These are phyloP conservation scores for Drosophila niveifrons DNA, from an alignment of 2,888 invertebrate species.

Conservation along the genomic window DNA sequence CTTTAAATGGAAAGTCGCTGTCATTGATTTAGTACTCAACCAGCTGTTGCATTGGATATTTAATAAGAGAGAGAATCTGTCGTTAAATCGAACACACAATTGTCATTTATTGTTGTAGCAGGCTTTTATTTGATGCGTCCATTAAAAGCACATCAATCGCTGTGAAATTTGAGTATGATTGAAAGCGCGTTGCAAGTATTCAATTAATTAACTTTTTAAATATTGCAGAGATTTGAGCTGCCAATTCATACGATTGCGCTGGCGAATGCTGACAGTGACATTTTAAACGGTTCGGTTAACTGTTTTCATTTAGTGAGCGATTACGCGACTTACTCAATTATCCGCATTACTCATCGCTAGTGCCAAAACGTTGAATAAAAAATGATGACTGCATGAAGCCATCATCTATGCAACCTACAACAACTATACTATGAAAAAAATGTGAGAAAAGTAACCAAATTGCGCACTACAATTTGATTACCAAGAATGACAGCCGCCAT, in stretches of 20 bases:
- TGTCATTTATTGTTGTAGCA: background rate
- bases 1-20: background rate
- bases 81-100: background rate
- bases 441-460: conserved; percentile 38
- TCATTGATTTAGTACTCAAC: background rate
- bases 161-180: background rate
- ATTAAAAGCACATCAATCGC: conserved; percentile 41
- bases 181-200: conserved; percentile 13
- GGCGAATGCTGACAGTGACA: conserved; percentile 15
- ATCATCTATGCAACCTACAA: conserved; percentile 34
- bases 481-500: conserved; percentile 63
- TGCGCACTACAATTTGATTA: conserved; percentile 71
- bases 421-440: conserved; percentile 2
- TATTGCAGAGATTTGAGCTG: conserved; percentile 11
- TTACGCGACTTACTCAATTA: conserved; percentile 42
- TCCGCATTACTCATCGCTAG: conserved; percentile 15
- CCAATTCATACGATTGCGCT: background rate
- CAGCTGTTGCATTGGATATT: conserved; percentile 1
- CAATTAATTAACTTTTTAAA: conserved; percentile 26
- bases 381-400: conserved; percentile 26
- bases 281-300: conserved; percentile 35
- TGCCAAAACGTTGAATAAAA: conserved; percentile 17
- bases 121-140: background rate
- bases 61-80: background rate
- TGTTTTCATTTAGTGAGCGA: conserved; percentile 44